Evolutionary conservation across 1,140 invertebrate genomes (phyloP).

Genomic region (Drosophila ananassae): DNA sequence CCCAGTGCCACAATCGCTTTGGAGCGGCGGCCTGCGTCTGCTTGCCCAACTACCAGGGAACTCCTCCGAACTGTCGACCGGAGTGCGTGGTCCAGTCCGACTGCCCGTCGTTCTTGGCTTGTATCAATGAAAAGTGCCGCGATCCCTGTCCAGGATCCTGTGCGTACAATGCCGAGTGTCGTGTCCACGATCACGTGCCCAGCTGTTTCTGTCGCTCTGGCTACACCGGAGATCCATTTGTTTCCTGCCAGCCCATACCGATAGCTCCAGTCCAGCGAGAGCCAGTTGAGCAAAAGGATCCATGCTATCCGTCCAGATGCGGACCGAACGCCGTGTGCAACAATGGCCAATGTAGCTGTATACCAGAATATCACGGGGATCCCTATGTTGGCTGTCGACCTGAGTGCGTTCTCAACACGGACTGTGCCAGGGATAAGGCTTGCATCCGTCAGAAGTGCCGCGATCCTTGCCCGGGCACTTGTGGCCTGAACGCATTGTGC

Average conservation of each 20-base stretch:
- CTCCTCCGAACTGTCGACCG: constrained; percentile 90
- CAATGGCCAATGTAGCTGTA: constrained; percentile 84
- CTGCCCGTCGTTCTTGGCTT: constrained; percentile 90
- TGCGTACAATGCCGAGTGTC: constrained; percentile 90
- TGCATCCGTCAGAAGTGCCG: constrained; percentile 89
- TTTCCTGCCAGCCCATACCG: constrained; percentile 84
- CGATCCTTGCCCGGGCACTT: constrained; percentile 92
- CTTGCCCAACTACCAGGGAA: constrained; percentile 87
- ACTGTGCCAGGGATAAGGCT: constrained; percentile 89
- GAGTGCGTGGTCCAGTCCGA: constrained; percentile 88
- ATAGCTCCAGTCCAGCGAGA: constrained; percentile 87
- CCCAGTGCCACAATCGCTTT: constrained; percentile 87
- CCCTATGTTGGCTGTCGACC: constrained; percentile 87
- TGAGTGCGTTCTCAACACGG: constrained; percentile 90
- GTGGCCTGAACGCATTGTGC: constrained; percentile 90
- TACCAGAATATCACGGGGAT: constrained; percentile 90
- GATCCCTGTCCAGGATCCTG: constrained; percentile 92
- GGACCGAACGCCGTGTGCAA: constrained; percentile 91
- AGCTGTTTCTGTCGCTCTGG: constrained; percentile 89
- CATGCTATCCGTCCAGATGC: constrained; percentile 87
- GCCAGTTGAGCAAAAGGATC: constrained; percentile 88
- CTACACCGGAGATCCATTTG: constrained; percentile 88
- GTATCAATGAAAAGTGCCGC: constrained; percentile 91
- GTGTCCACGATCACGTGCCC: constrained; percentile 90
- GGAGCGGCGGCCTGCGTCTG: constrained; percentile 88